phyloP scores from a whole-genome alignment of 2,797 vertebrate genomes.

The Peromyscus attwateri region DNA sequence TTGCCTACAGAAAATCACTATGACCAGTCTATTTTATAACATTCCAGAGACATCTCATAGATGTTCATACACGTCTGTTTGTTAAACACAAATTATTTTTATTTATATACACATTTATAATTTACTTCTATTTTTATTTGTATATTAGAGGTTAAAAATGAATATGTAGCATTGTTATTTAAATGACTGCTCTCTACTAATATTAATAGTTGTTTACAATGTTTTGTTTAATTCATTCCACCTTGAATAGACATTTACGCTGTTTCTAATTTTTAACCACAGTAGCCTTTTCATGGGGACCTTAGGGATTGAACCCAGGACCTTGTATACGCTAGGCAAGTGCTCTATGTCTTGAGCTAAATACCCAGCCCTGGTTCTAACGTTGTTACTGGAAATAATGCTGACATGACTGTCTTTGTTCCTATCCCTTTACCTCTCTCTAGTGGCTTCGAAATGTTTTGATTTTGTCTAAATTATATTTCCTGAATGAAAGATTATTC shows the following conservation, averaged over 20 bases:
- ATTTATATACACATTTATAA: not conserved
- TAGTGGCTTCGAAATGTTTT: conserved; percentile 27
- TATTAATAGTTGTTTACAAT: not conserved
- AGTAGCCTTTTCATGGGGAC: not conserved
- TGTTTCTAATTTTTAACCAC: not conserved
- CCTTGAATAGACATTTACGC: conserved; percentile 25
- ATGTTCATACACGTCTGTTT: not conserved
- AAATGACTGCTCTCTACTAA: not conserved
- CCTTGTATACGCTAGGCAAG: not conserved
- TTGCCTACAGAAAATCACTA: conserved; percentile 7
- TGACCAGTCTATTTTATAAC: not conserved
- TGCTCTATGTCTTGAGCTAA: not conserved
- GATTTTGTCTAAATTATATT: not conserved
- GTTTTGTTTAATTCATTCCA: conserved; percentile 13
- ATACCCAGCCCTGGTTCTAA: not conserved
- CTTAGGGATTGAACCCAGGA: not conserved
- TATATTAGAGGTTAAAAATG: conserved; percentile 31
- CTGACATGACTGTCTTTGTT: not conserved
- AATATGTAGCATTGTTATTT: not conserved
- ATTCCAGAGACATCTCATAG: not conserved
- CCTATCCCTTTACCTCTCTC: not conserved
- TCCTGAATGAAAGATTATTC: conserved; percentile 38
- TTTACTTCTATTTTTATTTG: conserved; percentile 18
- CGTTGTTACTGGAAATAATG: conserved; percentile 2
- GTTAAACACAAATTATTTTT: not conserved